Percentiles rank a stretch among this genome's conserved stretches.
These are phyloP conservation scores for Sternotherus odoratus DNA, from an alignment of 2,797 vertebrate genomes.

Conservation along the genomic window DNA sequence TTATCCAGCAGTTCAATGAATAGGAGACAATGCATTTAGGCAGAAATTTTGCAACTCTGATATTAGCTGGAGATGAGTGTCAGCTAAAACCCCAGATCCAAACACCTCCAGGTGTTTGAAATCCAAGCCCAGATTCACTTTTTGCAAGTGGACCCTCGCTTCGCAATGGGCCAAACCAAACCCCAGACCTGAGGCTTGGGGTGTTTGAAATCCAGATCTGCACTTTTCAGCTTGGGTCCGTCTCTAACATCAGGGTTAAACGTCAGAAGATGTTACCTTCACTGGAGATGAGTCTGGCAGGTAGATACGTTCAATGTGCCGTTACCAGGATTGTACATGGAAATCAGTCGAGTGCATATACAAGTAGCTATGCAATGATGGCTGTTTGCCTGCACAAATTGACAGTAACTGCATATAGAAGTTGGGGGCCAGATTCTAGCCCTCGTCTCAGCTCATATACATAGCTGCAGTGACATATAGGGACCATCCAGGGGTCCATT, in stretches of 20 bases:
- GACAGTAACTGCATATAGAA: background rate
- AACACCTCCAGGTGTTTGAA: background rate
- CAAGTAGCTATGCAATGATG: background rate
- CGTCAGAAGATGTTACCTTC: background rate
- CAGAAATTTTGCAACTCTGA: background rate
- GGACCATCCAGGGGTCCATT: background rate
- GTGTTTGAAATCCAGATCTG: background rate
- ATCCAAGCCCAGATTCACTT: background rate
- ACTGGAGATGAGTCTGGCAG: background rate
- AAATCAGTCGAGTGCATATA: background rate
- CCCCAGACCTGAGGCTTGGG: background rate
- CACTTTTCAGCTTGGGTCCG: background rate
- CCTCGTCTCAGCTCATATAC: background rate
- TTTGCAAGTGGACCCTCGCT: background rate
- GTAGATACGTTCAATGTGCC: background rate
- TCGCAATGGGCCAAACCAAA: background rate
- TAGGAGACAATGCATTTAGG: background rate
- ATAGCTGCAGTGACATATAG: accelerated
- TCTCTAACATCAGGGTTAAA: background rate
- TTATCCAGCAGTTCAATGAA: background rate
- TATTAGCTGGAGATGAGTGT: background rate
- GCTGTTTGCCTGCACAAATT: background rate
- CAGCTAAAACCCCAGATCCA: background rate
- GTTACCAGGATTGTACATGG: background rate
- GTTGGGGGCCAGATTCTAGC: background rate